phyloP scores from a whole-genome alignment of 2,888 invertebrate species.

The Amiota minor region DNA sequence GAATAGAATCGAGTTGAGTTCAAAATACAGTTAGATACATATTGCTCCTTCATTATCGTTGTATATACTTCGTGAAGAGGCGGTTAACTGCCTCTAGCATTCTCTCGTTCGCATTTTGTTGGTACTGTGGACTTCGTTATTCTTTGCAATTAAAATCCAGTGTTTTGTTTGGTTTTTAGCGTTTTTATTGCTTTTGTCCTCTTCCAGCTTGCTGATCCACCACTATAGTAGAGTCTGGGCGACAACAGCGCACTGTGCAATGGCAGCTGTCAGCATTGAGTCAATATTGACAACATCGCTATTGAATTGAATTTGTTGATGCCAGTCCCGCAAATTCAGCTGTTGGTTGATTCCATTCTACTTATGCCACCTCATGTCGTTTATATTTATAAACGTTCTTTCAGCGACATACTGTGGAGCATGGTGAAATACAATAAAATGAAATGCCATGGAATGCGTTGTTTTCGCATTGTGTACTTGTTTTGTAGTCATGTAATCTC shows the following conservation, averaged over 20 bases:
- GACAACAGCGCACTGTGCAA: neutral
- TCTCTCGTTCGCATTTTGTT: neutral
- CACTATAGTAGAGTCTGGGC: neutral
- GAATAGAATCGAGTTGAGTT: neutral
- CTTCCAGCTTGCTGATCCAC: no score
- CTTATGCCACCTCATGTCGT: no score
- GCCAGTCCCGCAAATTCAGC: neutral
- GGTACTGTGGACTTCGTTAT: neutral
- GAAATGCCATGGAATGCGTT: no score
- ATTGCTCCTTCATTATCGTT: neutral
- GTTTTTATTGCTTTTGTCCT: neutral
- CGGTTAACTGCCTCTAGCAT: neutral
- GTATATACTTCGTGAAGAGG: no score
- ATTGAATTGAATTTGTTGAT: slow-evolving; percentile 12
- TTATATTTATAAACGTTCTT: no score
- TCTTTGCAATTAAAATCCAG: slow-evolving; percentile 11
- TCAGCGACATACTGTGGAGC: no score
- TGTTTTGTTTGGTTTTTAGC: slow-evolving; percentile 1
- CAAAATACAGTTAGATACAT: neutral
- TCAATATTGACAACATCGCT: slow-evolving; percentile 5
- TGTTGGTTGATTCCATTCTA: neutral
- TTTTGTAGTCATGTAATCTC: no score
- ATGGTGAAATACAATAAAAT: no score
- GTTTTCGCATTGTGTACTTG: no score
- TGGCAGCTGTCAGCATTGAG: slow-evolving; percentile 3